Evolutionary conservation across 2,797 vertebrate species (phyloP).

Genomic region (Passerculus sandwichensis): DNA sequence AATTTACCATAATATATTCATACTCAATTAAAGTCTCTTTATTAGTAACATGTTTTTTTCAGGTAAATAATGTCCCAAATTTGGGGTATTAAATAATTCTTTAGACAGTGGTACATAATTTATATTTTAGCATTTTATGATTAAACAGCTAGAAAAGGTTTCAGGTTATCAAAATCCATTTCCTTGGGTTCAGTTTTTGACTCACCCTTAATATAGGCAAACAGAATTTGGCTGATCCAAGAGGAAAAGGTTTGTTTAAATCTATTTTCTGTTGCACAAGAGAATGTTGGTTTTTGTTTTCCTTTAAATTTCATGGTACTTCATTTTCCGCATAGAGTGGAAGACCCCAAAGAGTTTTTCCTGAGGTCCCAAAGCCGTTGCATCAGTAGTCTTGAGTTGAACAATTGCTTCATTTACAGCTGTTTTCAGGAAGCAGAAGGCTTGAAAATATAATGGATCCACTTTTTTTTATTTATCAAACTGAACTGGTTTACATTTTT

Average conservation of each 20-base stretch:
- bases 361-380: not conserved
- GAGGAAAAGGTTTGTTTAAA: not conserved
- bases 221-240: not conserved
- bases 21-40: not conserved
- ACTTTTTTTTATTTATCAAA: not conserved
- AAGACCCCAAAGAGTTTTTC: not conserved
- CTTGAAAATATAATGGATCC: not conserved
- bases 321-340: not conserved
- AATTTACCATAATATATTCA: not conserved
- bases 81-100: not conserved
- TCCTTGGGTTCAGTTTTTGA: not conserved
- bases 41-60: not conserved
- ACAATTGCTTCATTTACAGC: not conserved
- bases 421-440: not conserved
- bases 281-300: not conserved
- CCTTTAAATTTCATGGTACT: not conserved
- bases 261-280: not conserved
- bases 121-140: not conserved
- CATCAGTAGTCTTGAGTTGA: not conserved
- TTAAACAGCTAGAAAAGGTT: not conserved
- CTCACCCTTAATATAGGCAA: not conserved
- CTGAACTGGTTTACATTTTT: not conserved
- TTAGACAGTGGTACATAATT: not conserved
- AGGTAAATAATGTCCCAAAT: not conserved
- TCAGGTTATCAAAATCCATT: not conserved